These are phyloP conservation scores for Philantomba maxwellii DNA, from an alignment of 2,113 vertebrate species.

Conservation along the genomic window DNA sequence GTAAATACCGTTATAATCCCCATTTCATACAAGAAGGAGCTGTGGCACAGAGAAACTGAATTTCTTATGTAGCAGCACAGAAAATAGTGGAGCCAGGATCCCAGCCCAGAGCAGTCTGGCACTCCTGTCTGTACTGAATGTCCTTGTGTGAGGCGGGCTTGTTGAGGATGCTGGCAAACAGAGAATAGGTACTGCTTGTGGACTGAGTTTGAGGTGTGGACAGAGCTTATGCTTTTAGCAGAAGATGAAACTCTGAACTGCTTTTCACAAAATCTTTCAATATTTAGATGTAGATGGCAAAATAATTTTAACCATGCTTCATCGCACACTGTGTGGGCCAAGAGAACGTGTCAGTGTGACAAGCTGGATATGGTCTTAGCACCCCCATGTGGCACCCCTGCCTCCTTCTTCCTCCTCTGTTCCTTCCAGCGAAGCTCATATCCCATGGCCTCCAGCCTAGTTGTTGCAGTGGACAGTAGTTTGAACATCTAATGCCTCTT, in stretches of 20 bases:
- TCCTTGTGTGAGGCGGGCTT: not conserved
- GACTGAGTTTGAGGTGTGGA: not conserved
- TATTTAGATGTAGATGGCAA: not conserved
- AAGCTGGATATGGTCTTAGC: not conserved
- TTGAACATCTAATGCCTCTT: not conserved
- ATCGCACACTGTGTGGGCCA: not conserved
- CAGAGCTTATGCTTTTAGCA: not conserved
- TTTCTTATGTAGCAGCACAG: not conserved
- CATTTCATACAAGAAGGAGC: not conserved
- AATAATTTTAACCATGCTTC: not conserved
- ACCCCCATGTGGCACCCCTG: not conserved
- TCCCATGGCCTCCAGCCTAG: not conserved
- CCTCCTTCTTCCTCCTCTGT: not conserved
- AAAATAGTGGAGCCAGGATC: not conserved
- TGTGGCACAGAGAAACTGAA: not conserved
- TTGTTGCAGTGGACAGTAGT: not conserved
- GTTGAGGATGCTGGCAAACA: not conserved
- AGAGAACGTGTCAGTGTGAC: not conserved
- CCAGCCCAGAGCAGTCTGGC: not conserved
- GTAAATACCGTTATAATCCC: not conserved
- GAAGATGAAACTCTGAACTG: not conserved
- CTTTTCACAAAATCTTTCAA: not conserved
- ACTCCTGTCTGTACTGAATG: not conserved
- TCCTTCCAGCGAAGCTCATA: not conserved
- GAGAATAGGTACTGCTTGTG: not conserved